A percentile compares a stretch with the other conserved stretches of the same genome.
phyloP scores from a whole-genome alignment of 1,140 invertebrate genomes.

The Eumeta japonica region DNA sequence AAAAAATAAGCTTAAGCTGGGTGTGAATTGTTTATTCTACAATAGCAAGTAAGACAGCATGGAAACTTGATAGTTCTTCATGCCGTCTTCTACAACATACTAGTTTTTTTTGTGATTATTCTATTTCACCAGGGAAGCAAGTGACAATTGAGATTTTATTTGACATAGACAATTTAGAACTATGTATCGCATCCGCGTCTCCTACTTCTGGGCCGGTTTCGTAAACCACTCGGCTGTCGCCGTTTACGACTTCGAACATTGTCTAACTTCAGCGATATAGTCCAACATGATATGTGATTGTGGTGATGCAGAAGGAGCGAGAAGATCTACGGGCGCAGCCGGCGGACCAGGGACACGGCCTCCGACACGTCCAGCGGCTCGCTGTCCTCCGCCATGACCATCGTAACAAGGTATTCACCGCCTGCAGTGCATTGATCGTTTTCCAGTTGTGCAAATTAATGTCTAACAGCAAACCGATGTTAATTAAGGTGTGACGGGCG shows the following conservation, averaged over 20 bases:
- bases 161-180: too few relatives aligned
- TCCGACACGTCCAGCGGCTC: conserved; percentile 47
- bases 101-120: too few relatives aligned
- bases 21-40: too few relatives aligned
- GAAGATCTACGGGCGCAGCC: conserved; percentile 37
- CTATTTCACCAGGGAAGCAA: too few relatives aligned
- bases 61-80: too few relatives aligned
- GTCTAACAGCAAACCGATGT: neutral
- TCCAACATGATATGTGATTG: neutral
- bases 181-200: too few relatives aligned
- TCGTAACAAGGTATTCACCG: conserved; percentile 50
- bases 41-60: too few relatives aligned
- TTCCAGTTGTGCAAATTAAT: neutral
- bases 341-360: conserved; percentile 26
- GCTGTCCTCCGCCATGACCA: conserved; percentile 52
- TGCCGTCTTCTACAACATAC: too few relatives aligned
- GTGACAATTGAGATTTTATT: too few relatives aligned
- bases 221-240: neutral
- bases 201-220: too few relatives aligned
- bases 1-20: too few relatives aligned
- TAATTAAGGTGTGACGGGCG: conserved; percentile 21
- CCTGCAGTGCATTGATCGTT: neutral
- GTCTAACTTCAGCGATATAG: neutral
- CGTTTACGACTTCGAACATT: neutral
- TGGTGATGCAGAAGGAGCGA: conserved; percentile 27